Base-by-base conservation (phyloP, 2,797 vertebrate species). In the Cyclopterus lumpus region DNA sequence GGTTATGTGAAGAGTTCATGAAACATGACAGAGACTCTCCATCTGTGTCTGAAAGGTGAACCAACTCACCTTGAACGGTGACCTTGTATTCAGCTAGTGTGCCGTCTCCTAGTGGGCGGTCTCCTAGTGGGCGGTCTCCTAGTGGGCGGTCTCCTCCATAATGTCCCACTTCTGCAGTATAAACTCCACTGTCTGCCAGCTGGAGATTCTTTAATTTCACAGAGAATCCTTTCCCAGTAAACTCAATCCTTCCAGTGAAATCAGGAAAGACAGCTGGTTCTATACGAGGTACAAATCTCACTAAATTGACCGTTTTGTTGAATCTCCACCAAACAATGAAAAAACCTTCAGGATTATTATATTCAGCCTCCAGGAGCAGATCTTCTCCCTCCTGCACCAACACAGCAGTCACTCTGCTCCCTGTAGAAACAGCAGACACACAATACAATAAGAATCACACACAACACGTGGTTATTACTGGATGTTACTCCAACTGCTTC, bases 41-140 rank as follows among this genome's bases (percentile, higher is more conserved):
- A 28, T 34, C 8, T 8, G 15, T 51, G 32, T 51, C 6, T 53
- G 11, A 73, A 14, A 63, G 16, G 5, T 64, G 42, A 22, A 75
- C 6, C 48, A 22, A 75, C 88, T 16, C 44, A 91, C 91, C 83
- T 59, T 84, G 57, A 24, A 91, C 75, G 59, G 1, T 65, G 8
- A 92, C 10, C 0, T 15, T 20, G 60, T 86, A 60, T 18, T 53
- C 1, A 28, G 15, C 40, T 10, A 15, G 0, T 22, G n/a, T n/a
- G n/a, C n/a, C n/a, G n/a, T n/a, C n/a, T n/a, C n/a, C n/a, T n/a
- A n/a, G n/a, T n/a, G n/a, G n/a, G n/a, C n/a, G n/a, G n/a, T n/a
- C n/a, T n/a, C n/a, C n/a, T n/a, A n/a, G n/a, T n/a, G n/a, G n/a
- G n/a, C n/a, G n/a, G n/a, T n/a, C n/a, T n/a, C n/a, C n/a, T n/a